Evolutionary conservation across 2,888 invertebrate genomes (phyloP).

Genomic region (Thymelicus acteon): DNA sequence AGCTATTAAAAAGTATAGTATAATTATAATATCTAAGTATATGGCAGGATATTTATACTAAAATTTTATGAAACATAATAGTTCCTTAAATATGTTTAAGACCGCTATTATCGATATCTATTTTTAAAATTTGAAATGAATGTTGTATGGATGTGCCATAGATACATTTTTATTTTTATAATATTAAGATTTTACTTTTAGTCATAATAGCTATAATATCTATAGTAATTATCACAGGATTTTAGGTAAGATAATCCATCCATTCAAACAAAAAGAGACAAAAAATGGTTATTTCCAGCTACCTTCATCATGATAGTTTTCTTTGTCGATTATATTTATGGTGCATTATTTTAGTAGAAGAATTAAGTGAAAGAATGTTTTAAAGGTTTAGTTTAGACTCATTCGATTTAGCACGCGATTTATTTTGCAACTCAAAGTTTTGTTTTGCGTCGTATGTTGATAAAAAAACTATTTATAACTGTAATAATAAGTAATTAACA

Average conservation of each 20-base stretch:
- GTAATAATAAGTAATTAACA: too few relatives aligned
- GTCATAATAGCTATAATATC: too few relatives aligned
- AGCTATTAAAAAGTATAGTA: too few relatives aligned
- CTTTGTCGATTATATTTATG: neutral
- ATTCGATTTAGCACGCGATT: too few relatives aligned
- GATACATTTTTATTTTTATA: neutral
- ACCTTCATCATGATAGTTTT: neutral
- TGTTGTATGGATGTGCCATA: slow-evolving; percentile 1
- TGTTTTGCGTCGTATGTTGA: too few relatives aligned
- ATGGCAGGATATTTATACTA: neutral
- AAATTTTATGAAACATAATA: neutral
- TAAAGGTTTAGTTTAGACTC: too few relatives aligned
- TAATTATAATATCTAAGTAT: too few relatives aligned
- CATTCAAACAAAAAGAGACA: neutral
- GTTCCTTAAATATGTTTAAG: neutral
- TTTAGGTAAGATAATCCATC: neutral
- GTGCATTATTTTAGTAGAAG: neutral
- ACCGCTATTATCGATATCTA: neutral
- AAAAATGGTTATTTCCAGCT: neutral
- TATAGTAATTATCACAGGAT: too few relatives aligned
- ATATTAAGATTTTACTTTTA: too few relatives aligned
- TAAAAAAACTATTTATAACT: too few relatives aligned
- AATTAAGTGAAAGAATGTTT: neutral
- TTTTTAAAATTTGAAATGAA: neutral
- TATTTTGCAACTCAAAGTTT: too few relatives aligned